A percentile compares a stretch with the other conserved stretches of the same genome.
Evolutionary conservation across 2,113 vertebrate species (phyloP).

Genomic region (Fukomys damarensis): DNA sequence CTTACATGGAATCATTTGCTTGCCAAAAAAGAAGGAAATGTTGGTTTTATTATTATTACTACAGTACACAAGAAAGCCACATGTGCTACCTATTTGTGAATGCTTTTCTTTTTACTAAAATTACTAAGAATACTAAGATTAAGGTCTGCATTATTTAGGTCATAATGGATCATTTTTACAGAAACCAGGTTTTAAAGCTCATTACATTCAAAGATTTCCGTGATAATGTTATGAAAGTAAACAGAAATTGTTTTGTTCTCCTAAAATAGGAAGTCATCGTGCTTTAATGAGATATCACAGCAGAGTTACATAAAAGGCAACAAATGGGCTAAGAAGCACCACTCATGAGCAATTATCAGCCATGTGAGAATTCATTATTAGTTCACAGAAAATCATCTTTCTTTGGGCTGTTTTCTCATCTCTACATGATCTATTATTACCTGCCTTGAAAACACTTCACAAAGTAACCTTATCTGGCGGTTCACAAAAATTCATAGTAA

Average conservation of each 20-base stretch:
- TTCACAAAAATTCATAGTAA: background rate
- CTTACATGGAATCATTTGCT: background rate
- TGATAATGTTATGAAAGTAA: slow-evolving; percentile 66
- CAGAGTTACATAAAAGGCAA: slow-evolving; percentile 38
- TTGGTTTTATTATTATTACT: slow-evolving; percentile 7
- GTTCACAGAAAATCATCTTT: slow-evolving; percentile 37
- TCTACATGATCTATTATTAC: background rate
- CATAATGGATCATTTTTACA: slow-evolving; percentile 63
- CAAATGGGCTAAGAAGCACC: background rate
- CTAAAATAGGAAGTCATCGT: slow-evolving; percentile 13
- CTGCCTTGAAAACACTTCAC: slow-evolving; percentile 3
- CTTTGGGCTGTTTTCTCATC: background rate
- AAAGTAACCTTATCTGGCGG: background rate
- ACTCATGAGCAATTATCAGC: slow-evolving; percentile 26
- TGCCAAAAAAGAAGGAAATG: slow-evolving; percentile 19
- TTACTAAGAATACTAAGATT: slow-evolving; percentile 31
- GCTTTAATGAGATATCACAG: slow-evolving; percentile 61
- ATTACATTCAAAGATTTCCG: slow-evolving; percentile 66
- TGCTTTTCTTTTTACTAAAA: background rate
- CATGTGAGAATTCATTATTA: slow-evolving; percentile 48
- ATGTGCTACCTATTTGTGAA: slow-evolving; percentile 42
- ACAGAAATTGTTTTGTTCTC: slow-evolving; percentile 69
- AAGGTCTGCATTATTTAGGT: slow-evolving; percentile 44
- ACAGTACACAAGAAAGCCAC: background rate
- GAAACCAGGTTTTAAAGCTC: slow-evolving; percentile 62